Conservation (phyloP, 1,140 invertebrate species). For the Orchesella cincta region DNA sequence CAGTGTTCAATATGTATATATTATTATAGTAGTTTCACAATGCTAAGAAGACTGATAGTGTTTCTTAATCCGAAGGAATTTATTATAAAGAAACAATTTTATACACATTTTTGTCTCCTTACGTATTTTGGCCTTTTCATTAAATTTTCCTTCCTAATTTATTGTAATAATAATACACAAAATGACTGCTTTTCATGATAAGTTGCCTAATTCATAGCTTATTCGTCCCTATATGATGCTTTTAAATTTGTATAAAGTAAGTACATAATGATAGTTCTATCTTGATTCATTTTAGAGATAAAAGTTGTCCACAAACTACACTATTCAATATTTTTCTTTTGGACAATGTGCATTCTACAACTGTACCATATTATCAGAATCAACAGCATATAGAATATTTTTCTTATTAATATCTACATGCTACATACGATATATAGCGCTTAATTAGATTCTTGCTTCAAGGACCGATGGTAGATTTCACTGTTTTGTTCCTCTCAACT, state of each 20-base stretch:
- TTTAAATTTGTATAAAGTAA: too few species aligned
- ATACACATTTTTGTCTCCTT: background rate
- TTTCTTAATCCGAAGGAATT: background rate
- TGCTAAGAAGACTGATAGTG: background rate
- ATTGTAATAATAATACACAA: too few species aligned
- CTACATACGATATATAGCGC: background rate
- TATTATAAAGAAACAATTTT: background rate
- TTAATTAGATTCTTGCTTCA: background rate
- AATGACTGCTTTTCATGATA: too few species aligned
- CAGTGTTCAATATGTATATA: background rate
- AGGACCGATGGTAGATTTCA: conserved; percentile 18
- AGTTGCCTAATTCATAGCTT: too few species aligned
- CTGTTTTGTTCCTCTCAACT: background rate
- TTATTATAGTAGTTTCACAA: background rate
- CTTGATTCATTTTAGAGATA: too few species aligned
- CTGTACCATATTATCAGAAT: too few species aligned
- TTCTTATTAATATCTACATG: background rate
- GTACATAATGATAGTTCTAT: too few species aligned
- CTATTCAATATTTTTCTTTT: too few species aligned
- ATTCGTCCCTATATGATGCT: too few species aligned
- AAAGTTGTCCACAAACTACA: too few species aligned
- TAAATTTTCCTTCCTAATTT: too few species aligned
- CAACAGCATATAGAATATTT: background rate
- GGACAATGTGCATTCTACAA: too few species aligned
- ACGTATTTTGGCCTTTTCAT: background rate